phyloP scores from a whole-genome alignment of 2,797 vertebrate genomes.

The Podarcis lilfordi region DNA sequence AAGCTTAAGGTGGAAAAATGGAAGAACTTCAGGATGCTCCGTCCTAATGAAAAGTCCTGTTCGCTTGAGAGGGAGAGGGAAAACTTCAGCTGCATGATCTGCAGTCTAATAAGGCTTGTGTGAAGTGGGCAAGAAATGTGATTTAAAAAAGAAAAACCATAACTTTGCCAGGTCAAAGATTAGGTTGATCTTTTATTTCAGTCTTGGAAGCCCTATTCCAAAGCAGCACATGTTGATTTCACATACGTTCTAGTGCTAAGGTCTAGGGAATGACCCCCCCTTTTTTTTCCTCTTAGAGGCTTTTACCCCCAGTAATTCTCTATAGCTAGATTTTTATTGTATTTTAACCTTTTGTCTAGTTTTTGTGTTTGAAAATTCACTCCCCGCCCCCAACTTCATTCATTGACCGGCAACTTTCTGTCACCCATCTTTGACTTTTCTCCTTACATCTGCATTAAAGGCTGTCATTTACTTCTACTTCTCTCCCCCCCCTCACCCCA shows the following conservation, averaged over 20 bases:
- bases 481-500: constrained; percentile 41
- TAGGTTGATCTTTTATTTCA: constrained; percentile 71
- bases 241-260: constrained; percentile 78
- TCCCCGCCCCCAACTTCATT: constrained; percentile 72
- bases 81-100: constrained; percentile 55
- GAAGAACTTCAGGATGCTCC: background rate
- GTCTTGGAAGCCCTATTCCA: constrained; percentile 70
- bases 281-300: constrained; percentile 48
- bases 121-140: constrained; percentile 5
- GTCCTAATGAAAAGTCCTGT: constrained; percentile 7
- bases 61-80: constrained; percentile 31
- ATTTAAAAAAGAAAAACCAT: constrained; percentile 48
- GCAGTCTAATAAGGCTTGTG: constrained; percentile 2
- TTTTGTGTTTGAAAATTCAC: constrained; percentile 80
- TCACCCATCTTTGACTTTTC: constrained; percentile 89
- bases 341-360: constrained; percentile 85
- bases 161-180: constrained; percentile 59
- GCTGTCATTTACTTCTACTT: constrained; percentile 83
- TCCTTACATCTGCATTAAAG: constrained; percentile 87
- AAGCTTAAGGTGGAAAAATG: too few species aligned
- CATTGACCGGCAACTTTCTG: constrained; percentile 85
- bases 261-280: constrained; percentile 83
- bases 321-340: constrained; percentile 87
- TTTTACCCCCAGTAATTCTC: constrained; percentile 86
- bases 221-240: constrained; percentile 81